Conservation (phyloP, 2,113 vertebrate genomes). For the Globicephala melas region DNA sequence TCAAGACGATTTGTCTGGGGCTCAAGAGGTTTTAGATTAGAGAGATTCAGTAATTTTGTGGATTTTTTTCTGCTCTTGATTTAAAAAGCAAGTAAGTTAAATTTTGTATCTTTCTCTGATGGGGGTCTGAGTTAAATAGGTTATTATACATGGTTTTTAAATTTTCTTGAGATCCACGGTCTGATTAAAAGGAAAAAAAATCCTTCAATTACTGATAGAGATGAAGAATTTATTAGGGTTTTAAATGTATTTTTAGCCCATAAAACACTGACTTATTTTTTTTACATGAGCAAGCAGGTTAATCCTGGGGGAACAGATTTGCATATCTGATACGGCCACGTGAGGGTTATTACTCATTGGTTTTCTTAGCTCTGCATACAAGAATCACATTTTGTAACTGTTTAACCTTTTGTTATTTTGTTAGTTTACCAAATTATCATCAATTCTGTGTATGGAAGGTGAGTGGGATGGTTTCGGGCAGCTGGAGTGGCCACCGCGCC, state of each 20-base stretch:
- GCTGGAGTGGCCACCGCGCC: neutral
- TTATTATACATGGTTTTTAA: neutral
- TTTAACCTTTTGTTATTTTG: slow-evolving; percentile 33
- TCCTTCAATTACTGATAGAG: neutral
- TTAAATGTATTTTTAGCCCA: neutral
- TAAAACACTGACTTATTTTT: neutral
- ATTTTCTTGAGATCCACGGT: neutral
- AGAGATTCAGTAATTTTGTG: neutral
- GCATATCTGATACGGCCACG: neutral
- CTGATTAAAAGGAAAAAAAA: neutral
- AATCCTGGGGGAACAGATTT: neutral
- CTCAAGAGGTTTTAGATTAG: slow-evolving; percentile 9
- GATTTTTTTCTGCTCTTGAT: neutral
- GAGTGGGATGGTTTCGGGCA: neutral
- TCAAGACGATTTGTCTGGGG: neutral
- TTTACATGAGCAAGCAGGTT: neutral
- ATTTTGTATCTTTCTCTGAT: neutral
- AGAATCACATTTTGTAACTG: neutral
- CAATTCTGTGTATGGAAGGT: neutral
- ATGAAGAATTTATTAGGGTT: neutral
- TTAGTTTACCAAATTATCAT: neutral
- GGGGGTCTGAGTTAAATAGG: neutral
- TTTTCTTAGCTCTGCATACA: neutral
- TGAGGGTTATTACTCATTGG: slow-evolving; percentile 12
- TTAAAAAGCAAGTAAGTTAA: slow-evolving; percentile 31